Conservation (phyloP, 2,113 vertebrate genomes). For the human region GRCh38 chr13:61414001-61414500, state of each 20-base stretch:
- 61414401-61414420: neutral
- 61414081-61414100: neutral
- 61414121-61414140: neutral
- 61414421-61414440: neutral
- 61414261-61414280: neutral
- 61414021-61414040: neutral
- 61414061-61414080: neutral
- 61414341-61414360: neutral
- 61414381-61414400: neutral
- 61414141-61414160: neutral
- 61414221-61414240: neutral
- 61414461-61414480: neutral
- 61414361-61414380: neutral
- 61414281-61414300: neutral
- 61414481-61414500: neutral
- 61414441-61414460: neutral
- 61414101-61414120: neutral
- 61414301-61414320: neutral
- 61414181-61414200: rapidly evolving
- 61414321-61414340: neutral
- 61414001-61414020: neutral
- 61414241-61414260: neutral
- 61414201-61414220: rapidly evolving
- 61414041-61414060: neutral
- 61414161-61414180: neutral